Evolutionary conservation across 2,797 vertebrate genomes (phyloP).

Genomic region (Pangasius djambal): DNA sequence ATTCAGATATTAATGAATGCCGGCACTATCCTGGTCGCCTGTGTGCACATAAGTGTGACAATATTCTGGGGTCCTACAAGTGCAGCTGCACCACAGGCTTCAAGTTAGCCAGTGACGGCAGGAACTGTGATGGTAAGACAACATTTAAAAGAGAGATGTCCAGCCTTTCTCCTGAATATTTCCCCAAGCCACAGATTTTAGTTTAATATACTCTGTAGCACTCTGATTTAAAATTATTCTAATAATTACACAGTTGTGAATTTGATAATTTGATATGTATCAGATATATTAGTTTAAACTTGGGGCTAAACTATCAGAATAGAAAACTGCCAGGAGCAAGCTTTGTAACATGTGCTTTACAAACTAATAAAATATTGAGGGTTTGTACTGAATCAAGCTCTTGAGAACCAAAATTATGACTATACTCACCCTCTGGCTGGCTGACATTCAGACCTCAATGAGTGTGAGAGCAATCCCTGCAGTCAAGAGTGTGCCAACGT

Average conservation of each 20-base stretch:
- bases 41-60: constrained; percentile 95
- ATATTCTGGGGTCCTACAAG: constrained; percentile 87
- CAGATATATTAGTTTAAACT: background rate
- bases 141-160: background rate
- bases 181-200: background rate
- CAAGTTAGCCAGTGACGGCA: constrained; percentile 82
- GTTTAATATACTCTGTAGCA: background rate
- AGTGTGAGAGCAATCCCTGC: constrained; percentile 89
- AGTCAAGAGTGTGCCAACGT: constrained; percentile 97
- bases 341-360: background rate
- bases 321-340: background rate
- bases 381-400: constrained; percentile 10
- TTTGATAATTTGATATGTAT: background rate
- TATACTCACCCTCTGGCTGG: background rate
- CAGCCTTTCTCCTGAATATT: background rate
- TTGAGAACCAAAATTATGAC: background rate
- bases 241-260: background rate
- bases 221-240: background rate
- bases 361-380: background rate
- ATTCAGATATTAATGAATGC: constrained; percentile 92
- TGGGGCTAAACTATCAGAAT: background rate
- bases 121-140: constrained; percentile 88
- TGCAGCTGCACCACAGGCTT: constrained; percentile 93
- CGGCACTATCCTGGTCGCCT: constrained; percentile 90
- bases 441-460: constrained; percentile 84